Conservation (phyloP, 2,797 vertebrate genomes). For the Phylloscopus collybita region DNA sequence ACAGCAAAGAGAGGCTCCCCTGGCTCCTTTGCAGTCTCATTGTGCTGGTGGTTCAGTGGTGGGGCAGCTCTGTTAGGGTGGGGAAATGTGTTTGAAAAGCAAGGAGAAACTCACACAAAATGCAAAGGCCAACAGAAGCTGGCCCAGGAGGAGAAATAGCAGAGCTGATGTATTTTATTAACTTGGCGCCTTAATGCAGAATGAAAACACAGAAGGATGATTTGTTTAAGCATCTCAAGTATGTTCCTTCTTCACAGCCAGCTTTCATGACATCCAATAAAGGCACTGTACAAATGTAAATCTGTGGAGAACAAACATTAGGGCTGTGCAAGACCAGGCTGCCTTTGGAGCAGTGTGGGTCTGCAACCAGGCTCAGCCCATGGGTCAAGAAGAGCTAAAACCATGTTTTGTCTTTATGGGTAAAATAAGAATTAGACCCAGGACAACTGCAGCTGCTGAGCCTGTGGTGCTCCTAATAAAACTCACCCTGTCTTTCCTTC, state of each 20-base stretch:
- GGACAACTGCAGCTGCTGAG: background rate
- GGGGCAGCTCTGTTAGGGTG: background rate
- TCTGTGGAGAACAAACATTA: background rate
- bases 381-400: background rate
- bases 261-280: background rate
- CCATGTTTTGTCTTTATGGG: rapidly evolving
- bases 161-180: background rate
- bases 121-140: background rate
- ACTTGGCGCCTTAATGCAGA: background rate
- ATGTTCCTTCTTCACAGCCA: background rate
- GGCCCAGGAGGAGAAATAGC: background rate
- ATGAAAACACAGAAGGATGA: background rate
- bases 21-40: background rate
- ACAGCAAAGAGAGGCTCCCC: background rate
- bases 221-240: background rate
- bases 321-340: background rate
- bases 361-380: background rate
- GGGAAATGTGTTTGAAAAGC: background rate
- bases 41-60: background rate
- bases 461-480: background rate
- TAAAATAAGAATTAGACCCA: background rate
- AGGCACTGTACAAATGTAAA: background rate
- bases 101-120: background rate
- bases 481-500: background rate
- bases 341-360: background rate